Conservation (phyloP, 2,113 vertebrate genomes). For the Engraulis encrasicolus region DNA sequence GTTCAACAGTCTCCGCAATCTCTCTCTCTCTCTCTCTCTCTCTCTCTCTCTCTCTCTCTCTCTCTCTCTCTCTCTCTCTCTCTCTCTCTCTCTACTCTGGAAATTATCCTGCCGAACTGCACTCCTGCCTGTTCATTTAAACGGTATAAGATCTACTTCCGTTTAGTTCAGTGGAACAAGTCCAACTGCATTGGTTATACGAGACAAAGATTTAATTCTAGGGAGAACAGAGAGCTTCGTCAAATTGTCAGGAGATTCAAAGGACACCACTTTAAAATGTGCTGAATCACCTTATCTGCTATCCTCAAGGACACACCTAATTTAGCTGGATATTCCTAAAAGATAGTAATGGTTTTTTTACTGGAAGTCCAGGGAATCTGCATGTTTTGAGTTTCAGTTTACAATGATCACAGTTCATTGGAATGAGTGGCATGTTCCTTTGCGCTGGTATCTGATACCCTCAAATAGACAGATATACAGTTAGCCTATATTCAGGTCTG, state of each 20-base stretch:
- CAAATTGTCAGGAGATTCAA: neutral
- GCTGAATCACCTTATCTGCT: neutral
- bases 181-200: neutral
- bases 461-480: no score
- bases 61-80: neutral
- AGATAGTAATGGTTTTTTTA: neutral
- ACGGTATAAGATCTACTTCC: conserved; percentile 8
- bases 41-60: neutral
- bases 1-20: no score
- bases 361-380: neutral
- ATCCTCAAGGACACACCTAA: neutral
- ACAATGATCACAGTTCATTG: neutral
- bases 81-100: neutral
- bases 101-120: neutral
- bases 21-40: no score
- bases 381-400: neutral
- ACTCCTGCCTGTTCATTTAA: conserved; percentile 11
- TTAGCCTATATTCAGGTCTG: no score
- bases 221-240: neutral
- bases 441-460: no score
- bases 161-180: neutral
- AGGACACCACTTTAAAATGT: neutral
- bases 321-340: neutral
- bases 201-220: conserved; percentile 2
- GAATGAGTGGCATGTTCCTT: neutral